Base-by-base conservation (phyloP, 2,797 vertebrate genomes). In the Myiotriccus ornatus region DNA sequence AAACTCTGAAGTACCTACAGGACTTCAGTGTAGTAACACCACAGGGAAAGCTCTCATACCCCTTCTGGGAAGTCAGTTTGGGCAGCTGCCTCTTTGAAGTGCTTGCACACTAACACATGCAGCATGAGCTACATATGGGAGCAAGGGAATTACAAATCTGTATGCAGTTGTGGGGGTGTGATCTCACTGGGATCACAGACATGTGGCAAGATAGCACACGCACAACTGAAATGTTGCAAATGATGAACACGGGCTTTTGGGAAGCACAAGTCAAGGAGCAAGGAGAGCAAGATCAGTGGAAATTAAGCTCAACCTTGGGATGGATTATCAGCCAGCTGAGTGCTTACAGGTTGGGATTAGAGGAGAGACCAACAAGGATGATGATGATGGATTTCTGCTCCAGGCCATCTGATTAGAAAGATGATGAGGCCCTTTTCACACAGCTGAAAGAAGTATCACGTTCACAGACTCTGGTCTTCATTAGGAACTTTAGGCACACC, bases 151-250 rank as follows among this genome's bases (percentile, higher is more conserved):
- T 32, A 23, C 78, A 89, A 3, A 22, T 46, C 46, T 41, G 32
- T 4, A 10, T 34, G 56, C 69, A 80, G 34, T 0, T 46, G 56
- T 32, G 86, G 0, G 2, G 32, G 47, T 84, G 17, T 6, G 30
- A 73, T 49, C 55, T 62, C 70, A 30, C 0, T 7, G 35, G 50
- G 46, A 49, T 60, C 63, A 67, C 22, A 77, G 52, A 77, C 13
- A 18, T 2, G 4, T 3, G 39, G 50, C 0, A 1, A 73, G 21
- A 44, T 1, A 62, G 53, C 37, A 27, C 44, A 55, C 12, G 34
- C 13, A 37, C 41, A 46, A 13, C 43, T n/a, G 70, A 87, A 60
- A 75, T 7, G 32, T 62, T 87, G 50, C 25, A 17, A n/a, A 49
- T 37, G 15, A 81, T 23, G 27, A 63, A 30, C 52, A 53, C 0